Evolutionary conservation across 2,113 vertebrate genomes (phyloP).

Genomic region (Neotoma lepida): DNA sequence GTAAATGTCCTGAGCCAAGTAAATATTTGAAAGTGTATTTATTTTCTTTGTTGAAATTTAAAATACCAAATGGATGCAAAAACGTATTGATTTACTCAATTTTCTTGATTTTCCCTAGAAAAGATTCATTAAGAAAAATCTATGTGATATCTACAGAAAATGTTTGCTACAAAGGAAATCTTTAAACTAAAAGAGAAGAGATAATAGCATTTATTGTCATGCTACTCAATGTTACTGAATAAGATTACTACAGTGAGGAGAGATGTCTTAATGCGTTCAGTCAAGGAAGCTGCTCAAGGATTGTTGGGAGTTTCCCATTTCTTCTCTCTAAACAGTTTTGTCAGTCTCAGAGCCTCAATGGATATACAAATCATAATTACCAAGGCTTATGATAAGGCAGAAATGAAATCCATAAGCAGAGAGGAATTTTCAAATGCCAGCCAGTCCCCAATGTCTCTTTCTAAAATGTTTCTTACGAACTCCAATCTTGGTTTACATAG

Average conservation of each 20-base stretch:
- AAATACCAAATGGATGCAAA: slow-evolving; percentile 48
- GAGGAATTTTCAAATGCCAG: slow-evolving; percentile 44
- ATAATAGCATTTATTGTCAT: slow-evolving; percentile 60
- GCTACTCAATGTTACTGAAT: neutral
- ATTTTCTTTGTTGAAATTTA: slow-evolving; percentile 34
- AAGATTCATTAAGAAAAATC: slow-evolving; percentile 58
- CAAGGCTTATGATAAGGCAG: slow-evolving; percentile 58
- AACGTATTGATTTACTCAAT: slow-evolving; percentile 8
- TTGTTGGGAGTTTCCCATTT: slow-evolving; percentile 41
- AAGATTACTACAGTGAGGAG: slow-evolving; percentile 52
- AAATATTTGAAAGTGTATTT: slow-evolving; percentile 42
- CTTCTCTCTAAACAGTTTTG: slow-evolving; percentile 42
- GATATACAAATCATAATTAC: slow-evolving; percentile 61
- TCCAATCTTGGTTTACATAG: neutral
- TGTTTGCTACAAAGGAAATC: slow-evolving; percentile 47
- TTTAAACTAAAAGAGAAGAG: slow-evolving; percentile 37
- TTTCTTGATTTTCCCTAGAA: neutral
- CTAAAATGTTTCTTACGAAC: neutral
- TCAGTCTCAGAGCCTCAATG: slow-evolving; percentile 41
- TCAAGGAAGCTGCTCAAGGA: slow-evolving; percentile 7
- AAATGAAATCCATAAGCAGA: slow-evolving; percentile 43
- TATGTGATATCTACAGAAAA: slow-evolving; percentile 33
- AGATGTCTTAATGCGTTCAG: slow-evolving; percentile 27
- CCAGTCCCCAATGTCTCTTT: slow-evolving; percentile 3
- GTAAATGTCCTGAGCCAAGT: slow-evolving; percentile 2